phyloP scores from a whole-genome alignment of 2,888 invertebrate species.

The Escarpia spicata region DNA sequence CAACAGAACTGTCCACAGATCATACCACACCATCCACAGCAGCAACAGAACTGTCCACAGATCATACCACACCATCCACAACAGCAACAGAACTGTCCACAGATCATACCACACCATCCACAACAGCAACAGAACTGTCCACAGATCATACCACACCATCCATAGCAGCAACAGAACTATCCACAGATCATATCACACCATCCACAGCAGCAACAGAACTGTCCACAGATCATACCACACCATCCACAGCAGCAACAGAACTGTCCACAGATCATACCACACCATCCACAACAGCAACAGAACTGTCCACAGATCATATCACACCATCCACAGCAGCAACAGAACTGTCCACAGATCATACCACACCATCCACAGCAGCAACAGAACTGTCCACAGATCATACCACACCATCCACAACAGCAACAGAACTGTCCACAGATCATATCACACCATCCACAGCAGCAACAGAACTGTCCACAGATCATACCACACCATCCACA shows the following conservation, averaged over 20 bases:
- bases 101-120: background rate
- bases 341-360: background rate
- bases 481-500: background rate
- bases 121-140: background rate
- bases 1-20: background rate
- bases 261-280: background rate
- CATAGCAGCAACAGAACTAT: background rate
- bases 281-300: background rate
- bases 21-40: background rate
- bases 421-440: background rate
- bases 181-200: background rate
- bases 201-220: background rate
- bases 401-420: background rate
- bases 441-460: background rate
- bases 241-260: background rate
- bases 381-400: background rate
- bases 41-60: too few species aligned
- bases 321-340: background rate
- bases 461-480: background rate
- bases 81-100: background rate
- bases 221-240: background rate
- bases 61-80: background rate
- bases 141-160: background rate
- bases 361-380: background rate
- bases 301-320: background rate